Evolutionary conservation across 2,797 vertebrate species (phyloP).

Genomic region (Crax fasciolata): DNA sequence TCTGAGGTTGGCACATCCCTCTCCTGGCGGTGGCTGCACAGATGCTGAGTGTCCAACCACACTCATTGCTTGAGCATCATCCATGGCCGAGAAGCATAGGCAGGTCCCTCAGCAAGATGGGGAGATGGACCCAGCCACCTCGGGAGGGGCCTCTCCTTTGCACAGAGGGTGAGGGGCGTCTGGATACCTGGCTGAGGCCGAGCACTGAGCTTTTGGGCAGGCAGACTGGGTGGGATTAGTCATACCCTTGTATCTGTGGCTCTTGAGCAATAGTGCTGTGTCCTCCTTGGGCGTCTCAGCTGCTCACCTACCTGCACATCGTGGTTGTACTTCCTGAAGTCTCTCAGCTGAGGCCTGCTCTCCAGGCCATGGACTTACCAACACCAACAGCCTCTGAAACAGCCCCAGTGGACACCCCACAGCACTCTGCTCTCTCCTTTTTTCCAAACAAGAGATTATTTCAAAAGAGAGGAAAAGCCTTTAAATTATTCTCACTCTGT

Average conservation of each 20-base stretch:
- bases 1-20: neutral
- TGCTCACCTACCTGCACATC: neutral
- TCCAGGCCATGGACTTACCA: neutral
- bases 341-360: neutral
- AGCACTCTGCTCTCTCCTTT: neutral
- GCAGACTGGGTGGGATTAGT: neutral
- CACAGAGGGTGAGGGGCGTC: neutral
- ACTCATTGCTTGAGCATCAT: neutral
- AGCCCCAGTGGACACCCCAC: neutral
- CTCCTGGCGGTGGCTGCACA: neutral
- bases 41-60: neutral
- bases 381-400: neutral
- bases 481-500: neutral
- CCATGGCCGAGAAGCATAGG: neutral
- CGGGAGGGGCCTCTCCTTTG: neutral
- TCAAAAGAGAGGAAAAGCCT: neutral
- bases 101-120: neutral
- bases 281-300: neutral
- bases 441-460: neutral
- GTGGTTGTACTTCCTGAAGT: neutral
- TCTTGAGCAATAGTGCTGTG: neutral
- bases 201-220: neutral
- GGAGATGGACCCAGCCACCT: neutral
- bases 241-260: accelerated
- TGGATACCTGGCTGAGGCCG: neutral